Conservation (phyloP, 2,797 vertebrate species). For the Prunella strophiata region DNA sequence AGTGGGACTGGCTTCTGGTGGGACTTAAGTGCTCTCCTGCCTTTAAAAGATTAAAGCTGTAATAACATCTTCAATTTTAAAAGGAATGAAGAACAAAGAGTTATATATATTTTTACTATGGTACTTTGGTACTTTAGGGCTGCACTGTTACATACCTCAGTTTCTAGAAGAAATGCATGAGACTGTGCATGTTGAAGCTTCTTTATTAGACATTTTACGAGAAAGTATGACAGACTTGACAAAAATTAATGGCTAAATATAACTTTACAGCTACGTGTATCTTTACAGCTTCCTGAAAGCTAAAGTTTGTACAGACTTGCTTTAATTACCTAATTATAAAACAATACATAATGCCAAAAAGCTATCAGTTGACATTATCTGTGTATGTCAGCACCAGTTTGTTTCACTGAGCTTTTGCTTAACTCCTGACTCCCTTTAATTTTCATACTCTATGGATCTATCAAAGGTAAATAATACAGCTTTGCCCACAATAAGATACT, state of each 20-base stretch:
- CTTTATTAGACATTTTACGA: slow-evolving; percentile 9
- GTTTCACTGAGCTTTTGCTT: background rate
- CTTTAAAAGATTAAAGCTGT: background rate
- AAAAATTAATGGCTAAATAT: slow-evolving; percentile 38
- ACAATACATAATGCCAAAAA: slow-evolving; percentile 15
- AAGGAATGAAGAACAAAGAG: background rate
- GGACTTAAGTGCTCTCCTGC: background rate
- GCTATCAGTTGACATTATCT: slow-evolving; percentile 54
- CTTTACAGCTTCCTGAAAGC: slow-evolving; percentile 44
- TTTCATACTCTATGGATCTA: background rate
- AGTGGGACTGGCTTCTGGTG: background rate
- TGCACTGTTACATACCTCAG: background rate
- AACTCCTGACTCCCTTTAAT: background rate
- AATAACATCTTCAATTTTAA: background rate
- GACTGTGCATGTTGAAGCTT: background rate
- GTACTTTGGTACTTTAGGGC: background rate
- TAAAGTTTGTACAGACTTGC: slow-evolving; percentile 29
- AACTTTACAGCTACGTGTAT: slow-evolving; percentile 24
- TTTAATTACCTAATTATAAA: slow-evolving; percentile 56
- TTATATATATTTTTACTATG: background rate
- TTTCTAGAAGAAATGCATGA: background rate
- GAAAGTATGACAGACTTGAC: background rate
- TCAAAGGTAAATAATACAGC: background rate
- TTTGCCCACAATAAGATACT: background rate
- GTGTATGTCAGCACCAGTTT: slow-evolving; percentile 27